phyloP scores from a whole-genome alignment of 2,888 invertebrate species.

The Operophtera brumata region DNA sequence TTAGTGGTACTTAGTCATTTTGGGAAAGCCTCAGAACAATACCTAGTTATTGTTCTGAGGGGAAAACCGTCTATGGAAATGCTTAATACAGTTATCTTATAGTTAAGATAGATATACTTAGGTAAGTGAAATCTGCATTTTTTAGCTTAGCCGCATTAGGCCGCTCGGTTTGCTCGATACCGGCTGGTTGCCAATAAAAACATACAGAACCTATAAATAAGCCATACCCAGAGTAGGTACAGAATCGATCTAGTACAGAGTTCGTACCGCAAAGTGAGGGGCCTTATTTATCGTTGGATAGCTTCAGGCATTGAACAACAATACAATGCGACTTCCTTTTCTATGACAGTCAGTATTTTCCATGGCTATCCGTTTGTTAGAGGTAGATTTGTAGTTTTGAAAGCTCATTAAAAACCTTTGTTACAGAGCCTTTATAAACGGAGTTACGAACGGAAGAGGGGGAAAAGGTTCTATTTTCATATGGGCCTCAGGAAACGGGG shows the following conservation, averaged over 20 bases:
- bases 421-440: conserved; percentile 93
- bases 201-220: no score
- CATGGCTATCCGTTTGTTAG: conserved; percentile 7
- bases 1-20: no score
- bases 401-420: conserved; percentile 69
- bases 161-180: not conserved
- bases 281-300: not conserved
- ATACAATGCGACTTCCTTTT: conserved; percentile 16
- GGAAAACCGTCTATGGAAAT: no score
- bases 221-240: no score
- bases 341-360: conserved; percentile 9
- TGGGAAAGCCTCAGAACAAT: no score
- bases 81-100: no score
- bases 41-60: no score
- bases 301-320: conserved; percentile 2
- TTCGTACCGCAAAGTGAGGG: not conserved
- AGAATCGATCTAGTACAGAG: not conserved
- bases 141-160: not conserved
- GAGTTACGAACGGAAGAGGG: conserved; percentile 94
- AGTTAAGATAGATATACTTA: no score
- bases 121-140: no score
- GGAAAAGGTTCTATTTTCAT: conserved; percentile 98
- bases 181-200: no score
- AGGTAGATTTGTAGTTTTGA: conserved; percentile 35
- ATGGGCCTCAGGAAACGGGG: conserved; percentile 99